Conservation (phyloP, 2,888 invertebrate species). For the Drosophila multiciliata region DNA sequence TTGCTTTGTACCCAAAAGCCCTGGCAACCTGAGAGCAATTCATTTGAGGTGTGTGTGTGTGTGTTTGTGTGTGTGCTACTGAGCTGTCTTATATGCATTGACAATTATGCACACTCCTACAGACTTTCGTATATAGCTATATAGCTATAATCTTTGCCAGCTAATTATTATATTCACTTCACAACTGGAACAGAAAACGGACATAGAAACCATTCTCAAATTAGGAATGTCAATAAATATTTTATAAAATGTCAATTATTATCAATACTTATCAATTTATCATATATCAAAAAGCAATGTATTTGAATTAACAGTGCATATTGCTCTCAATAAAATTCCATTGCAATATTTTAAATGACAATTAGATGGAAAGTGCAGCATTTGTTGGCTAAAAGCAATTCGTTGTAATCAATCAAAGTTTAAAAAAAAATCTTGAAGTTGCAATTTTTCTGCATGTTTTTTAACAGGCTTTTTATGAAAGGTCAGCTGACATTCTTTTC, state of each 20-base stretch:
- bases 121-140: not conserved
- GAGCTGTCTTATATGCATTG: conserved; percentile 1
- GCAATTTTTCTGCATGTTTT: not conserved
- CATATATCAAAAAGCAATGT: not conserved
- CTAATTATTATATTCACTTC: conserved; percentile 7
- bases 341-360: conserved; percentile 2
- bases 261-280: not conserved
- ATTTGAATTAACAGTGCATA: no score
- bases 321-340: not conserved
- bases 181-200: not conserved
- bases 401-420: conserved; percentile 51
- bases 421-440: not conserved
- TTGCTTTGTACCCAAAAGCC: conserved; percentile 29
- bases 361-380: conserved; percentile 40
- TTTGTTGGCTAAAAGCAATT: conserved; percentile 75
- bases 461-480: not conserved
- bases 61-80: not conserved
- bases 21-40: conserved; percentile 34
- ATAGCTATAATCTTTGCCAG: not conserved
- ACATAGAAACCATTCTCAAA: not conserved
- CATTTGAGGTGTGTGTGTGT: conserved; percentile 3
- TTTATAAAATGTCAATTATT: not conserved
- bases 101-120: not conserved
- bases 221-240: not conserved
- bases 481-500: not conserved